These are phyloP conservation scores for Zonotrichia leucophrys DNA, from an alignment of 2,113 vertebrate species.

Conservation along the genomic window DNA sequence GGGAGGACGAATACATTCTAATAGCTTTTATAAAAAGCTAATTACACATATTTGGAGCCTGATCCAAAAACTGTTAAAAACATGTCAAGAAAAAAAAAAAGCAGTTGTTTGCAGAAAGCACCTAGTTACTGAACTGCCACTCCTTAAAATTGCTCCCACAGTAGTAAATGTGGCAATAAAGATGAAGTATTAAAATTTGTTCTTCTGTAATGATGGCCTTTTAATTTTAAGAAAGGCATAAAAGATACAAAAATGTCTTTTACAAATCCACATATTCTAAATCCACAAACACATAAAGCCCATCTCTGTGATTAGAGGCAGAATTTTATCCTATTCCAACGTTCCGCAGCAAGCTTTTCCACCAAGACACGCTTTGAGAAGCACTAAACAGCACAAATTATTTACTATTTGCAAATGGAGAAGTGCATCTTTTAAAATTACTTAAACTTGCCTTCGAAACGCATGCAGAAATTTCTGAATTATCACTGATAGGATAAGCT, in stretches of 20 bases:
- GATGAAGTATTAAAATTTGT: background rate
- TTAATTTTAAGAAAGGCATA: background rate
- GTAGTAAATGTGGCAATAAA: background rate
- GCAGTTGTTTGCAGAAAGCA: background rate
- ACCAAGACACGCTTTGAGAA: background rate
- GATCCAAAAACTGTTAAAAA: slow-evolving; percentile 27
- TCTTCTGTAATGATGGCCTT: background rate
- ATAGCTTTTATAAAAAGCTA: slow-evolving; percentile 20
- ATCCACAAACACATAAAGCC: background rate
- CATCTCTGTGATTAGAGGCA: background rate
- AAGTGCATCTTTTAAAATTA: background rate
- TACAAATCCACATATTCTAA: background rate
- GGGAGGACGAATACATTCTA: background rate
- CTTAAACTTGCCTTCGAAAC: background rate
- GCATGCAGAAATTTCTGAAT: background rate
- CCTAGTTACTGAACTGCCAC: background rate
- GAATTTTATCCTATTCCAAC: slow-evolving; percentile 18
- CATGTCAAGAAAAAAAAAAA: background rate
- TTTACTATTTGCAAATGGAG: background rate
- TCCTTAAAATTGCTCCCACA: background rate
- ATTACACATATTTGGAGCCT: slow-evolving; percentile 9
- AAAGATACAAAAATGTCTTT: background rate
- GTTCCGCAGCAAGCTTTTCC: background rate
- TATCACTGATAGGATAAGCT: background rate
- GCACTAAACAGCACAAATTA: background rate